Base-by-base conservation (phyloP, 2,113 vertebrate species). In the Catharus bicknelli region DNA sequence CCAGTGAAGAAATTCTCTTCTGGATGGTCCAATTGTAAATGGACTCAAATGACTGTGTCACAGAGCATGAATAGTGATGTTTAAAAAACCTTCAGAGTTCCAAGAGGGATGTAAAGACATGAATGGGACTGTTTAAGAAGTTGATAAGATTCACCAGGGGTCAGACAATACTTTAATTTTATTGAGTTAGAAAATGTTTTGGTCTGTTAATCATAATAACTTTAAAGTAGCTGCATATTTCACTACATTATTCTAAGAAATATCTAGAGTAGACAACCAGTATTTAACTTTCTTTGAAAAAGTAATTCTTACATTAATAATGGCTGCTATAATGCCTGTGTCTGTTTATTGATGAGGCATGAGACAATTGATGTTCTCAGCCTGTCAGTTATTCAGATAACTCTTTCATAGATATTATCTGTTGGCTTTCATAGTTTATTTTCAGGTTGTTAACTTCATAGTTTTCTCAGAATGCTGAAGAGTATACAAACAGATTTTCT, bases 261-360 rank as follows among this genome's bases (percentile, higher is more conserved):
- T 67, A 55, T 38, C 51, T 72, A 21, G 30, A 84, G 15, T 53
- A 78, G 32, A 67, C 10, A 69, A 74, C 9, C 36, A 20, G 18
- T 51, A 90, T 78, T 93, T 57, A 66, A 66, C 42, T 90, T 91
- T 27, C 32, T 66, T n/a, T 88, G 61, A 63, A 95, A 66, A 87
- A 70, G 13, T 70, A 87, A 64, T 68, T 74, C 13, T 77, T 64
- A 34, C 13, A 19, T 83, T 72, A 90, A 82, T 80, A 88, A 79
- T 43, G 75, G 36, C 16, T 74, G 20, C 76, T 74, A 25, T 59
- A 66, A 38, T 78, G 13, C 3, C 22, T 62, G 5, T 53, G 23
- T 58, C 75, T 78, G 38, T 90, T 86, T 91, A 88, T 93, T 94
- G 91, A 88, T 93, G 53, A 95, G 32, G 25, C 21, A 55, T 77